Base-by-base conservation (phyloP, 2,888 invertebrate genomes). In the Hypselothyrea guttata region DNA sequence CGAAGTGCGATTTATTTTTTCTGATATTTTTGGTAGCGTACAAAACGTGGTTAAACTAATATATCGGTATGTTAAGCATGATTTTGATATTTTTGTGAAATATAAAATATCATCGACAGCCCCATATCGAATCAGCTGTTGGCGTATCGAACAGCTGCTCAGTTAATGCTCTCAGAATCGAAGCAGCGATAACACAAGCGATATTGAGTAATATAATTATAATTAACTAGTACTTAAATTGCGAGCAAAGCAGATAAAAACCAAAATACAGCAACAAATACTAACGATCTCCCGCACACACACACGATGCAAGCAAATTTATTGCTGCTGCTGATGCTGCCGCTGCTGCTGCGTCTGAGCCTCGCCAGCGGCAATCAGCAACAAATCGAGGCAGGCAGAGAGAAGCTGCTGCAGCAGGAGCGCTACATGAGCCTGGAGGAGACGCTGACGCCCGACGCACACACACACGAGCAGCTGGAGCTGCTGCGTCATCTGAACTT, bases 401-500 rank as follows among this genome's bases (percentile, higher is more conserved):
- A 71, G 18, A 78, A 78, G 34, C 48, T 75, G 49, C 47, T 73
- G 5, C 71, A 73, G 7, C 69, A 74, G 42, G 56, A 54, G 40
- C 22, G 53, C n/a, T 71, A 67, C 11, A 71, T 73, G n/a, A 49
- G 48, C 7, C 40, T 75, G 11, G 83, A 84, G 42, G 83, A 83
- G 18, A 46, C 59, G 18, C 65, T 60, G 38, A 68, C 73, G 41
- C 67, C 61, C 13, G 74, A 82, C 37, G 61, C 83, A 0, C 65
- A 69, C 16, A 71, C 74, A 41, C 61, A 55, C 13, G 85, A 83
- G 28, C 65, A 76, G 58, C 63, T 67, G 8, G 89, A 89, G 46
- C 56, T 89, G 55, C 66, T 87, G 61, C 72, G 78, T 28, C 88
- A 88, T 60, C 69, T 90, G 44, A 84, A 84, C 30, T 91, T 92